Conservation (phyloP, 2,113 vertebrate genomes). For the Empidonax traillii region DNA sequence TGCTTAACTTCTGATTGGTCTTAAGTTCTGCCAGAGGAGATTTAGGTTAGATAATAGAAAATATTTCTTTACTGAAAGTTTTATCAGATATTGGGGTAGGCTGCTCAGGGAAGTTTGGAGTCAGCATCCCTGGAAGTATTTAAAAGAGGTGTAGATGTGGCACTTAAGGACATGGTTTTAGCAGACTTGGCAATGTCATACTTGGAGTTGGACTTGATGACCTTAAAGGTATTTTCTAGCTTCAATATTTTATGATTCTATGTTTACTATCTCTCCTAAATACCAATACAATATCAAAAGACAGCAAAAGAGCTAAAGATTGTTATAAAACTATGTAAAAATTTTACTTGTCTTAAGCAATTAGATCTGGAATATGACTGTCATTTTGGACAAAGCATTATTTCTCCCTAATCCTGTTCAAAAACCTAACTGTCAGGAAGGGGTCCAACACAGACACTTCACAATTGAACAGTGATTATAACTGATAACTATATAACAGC, state of each 20-base stretch:
- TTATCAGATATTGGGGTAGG: not conserved
- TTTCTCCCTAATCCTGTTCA: not conserved
- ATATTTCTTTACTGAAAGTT: not conserved
- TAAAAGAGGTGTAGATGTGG: not conserved
- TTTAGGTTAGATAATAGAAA: not conserved
- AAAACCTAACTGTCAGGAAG: not conserved
- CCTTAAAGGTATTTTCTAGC: not conserved
- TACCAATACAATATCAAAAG: not conserved
- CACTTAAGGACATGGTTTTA: not conserved
- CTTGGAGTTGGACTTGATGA: not conserved
- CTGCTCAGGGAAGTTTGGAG: not conserved
- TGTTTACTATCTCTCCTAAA: not conserved
- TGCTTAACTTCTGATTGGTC: not conserved
- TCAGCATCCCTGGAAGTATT: not conserved
- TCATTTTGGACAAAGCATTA: not conserved
- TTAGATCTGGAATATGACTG: not conserved
- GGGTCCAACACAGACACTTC: not conserved
- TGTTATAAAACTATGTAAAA: not conserved
- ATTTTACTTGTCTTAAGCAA: not conserved
- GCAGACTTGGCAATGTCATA: not conserved
- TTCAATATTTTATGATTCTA: not conserved
- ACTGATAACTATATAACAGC: not conserved
- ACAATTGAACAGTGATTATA: not conserved
- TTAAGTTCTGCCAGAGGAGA: not conserved
- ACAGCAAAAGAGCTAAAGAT: not conserved